phyloP scores from a whole-genome alignment of 2,797 vertebrate genomes.

The Lateolabrax maculatus region DNA sequence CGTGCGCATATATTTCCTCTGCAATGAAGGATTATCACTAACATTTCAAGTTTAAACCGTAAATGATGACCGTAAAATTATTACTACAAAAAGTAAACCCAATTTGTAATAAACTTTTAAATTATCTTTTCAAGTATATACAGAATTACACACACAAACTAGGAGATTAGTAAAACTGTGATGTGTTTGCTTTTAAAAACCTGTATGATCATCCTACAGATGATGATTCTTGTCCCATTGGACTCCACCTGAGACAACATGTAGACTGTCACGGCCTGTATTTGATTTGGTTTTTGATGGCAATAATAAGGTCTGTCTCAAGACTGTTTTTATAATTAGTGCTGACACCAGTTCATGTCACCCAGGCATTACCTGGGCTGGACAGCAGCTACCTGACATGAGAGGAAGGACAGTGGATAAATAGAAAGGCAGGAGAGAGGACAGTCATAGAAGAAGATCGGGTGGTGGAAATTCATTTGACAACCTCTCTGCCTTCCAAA shows the following conservation, averaged over 20 bases:
- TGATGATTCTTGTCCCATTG: too few species aligned
- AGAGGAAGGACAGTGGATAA: conserved; percentile 3
- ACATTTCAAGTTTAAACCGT: too few species aligned
- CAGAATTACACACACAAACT: too few species aligned
- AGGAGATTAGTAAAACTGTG: too few species aligned
- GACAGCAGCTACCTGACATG: conserved; percentile 49
- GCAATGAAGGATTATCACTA: too few species aligned
- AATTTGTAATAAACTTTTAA: too few species aligned
- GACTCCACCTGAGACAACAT: background rate
- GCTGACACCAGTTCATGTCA: conserved; percentile 18
- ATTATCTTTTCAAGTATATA: too few species aligned
- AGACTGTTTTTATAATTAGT: conserved; percentile 16
- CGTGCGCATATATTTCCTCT: too few species aligned
- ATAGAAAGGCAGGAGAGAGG: conserved; percentile 20
- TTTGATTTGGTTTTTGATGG: background rate
- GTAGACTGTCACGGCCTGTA: background rate
- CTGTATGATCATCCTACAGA: background rate
- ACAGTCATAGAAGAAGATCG: conserved; percentile 3
- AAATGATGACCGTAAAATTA: too few species aligned
- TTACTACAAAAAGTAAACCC: too few species aligned
- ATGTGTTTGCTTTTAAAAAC: background rate
- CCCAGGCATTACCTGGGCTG: conserved; percentile 49
- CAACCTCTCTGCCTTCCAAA: conserved; percentile 31
- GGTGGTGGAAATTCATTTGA: conserved; percentile 56
- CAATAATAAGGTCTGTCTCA: conserved; percentile 5